These are phyloP conservation scores for Sternotherus odoratus DNA, from an alignment of 2,797 vertebrate species.

Conservation along the genomic window DNA sequence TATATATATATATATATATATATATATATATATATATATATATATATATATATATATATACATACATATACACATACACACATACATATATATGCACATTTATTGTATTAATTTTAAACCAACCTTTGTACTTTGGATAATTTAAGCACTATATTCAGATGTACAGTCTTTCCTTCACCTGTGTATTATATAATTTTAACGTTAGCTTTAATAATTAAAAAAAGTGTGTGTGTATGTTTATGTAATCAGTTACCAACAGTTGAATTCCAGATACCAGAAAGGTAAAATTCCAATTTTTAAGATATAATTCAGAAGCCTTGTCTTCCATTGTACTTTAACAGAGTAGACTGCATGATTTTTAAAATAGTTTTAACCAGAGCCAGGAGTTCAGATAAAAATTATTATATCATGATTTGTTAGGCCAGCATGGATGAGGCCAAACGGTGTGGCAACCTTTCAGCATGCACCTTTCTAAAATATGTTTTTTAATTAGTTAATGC, in stretches of 20 bases:
- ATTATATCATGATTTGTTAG: not conserved
- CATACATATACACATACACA: too few relatives aligned
- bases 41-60: too few relatives aligned
- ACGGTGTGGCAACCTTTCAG: not conserved
- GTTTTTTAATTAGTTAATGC: not conserved
- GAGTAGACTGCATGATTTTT: not conserved
- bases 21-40: too few relatives aligned
- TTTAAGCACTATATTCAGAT: too few relatives aligned
- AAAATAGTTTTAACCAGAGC: not conserved
- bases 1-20: too few relatives aligned
- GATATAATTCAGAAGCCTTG: not conserved
- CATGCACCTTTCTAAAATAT: not conserved
- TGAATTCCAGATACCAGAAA: slow-evolving; percentile 14
- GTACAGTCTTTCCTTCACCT: too few relatives aligned
- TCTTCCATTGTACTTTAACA: not conserved
- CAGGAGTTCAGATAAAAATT: accelerated
- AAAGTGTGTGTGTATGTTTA: not conserved
- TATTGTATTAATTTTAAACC: too few relatives aligned
- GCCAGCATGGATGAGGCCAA: not conserved
- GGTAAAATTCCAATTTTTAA: slow-evolving; percentile 49
- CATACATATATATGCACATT: too few relatives aligned
- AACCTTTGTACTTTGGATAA: too few relatives aligned
- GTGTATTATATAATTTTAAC: too few relatives aligned
- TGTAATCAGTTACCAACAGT: not conserved
- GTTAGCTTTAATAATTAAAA: too few relatives aligned